These are phyloP conservation scores for Hyla sarda DNA, from an alignment of 2,113 vertebrate species.

Conservation along the genomic window DNA sequence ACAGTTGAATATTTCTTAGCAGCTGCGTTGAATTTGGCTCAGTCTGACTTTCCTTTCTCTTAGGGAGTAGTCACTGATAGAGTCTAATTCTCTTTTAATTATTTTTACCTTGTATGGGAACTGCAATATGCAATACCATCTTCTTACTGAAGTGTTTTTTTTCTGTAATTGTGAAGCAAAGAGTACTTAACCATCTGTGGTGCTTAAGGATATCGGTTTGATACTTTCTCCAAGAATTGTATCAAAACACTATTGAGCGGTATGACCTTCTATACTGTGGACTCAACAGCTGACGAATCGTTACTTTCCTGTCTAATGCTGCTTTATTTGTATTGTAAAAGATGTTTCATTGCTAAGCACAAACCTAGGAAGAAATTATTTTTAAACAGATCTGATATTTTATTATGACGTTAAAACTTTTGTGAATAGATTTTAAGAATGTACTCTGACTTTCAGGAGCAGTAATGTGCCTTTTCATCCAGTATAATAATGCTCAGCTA, in stretches of 20 bases:
- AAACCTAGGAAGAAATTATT: slow-evolving; percentile 15
- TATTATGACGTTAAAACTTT: not conserved
- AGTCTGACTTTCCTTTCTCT: not conserved
- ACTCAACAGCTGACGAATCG: not conserved
- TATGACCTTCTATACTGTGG: not conserved
- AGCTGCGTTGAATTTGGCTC: not conserved
- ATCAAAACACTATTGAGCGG: not conserved
- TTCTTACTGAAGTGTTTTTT: not conserved
- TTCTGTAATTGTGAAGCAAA: not conserved
- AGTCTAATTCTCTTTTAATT: not conserved
- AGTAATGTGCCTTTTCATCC: not conserved
- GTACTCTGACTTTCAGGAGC: not conserved
- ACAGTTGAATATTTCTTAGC: not conserved
- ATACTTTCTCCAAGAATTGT: not conserved
- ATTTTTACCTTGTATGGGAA: slow-evolving; percentile 26
- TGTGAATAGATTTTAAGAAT: slow-evolving; percentile 1
- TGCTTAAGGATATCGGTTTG: not conserved
- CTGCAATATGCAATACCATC: not conserved
- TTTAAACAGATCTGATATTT: slow-evolving; percentile 13
- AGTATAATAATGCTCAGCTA: not conserved
- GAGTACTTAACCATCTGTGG: not conserved
- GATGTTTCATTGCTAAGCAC: not conserved
- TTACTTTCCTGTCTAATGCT: slow-evolving; percentile 4
- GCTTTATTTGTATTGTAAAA: slow-evolving; percentile 4
- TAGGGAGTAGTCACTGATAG: not conserved